Base-by-base conservation (phyloP, 1,140 invertebrate genomes). In the Drosophila gunungcola region DNA sequence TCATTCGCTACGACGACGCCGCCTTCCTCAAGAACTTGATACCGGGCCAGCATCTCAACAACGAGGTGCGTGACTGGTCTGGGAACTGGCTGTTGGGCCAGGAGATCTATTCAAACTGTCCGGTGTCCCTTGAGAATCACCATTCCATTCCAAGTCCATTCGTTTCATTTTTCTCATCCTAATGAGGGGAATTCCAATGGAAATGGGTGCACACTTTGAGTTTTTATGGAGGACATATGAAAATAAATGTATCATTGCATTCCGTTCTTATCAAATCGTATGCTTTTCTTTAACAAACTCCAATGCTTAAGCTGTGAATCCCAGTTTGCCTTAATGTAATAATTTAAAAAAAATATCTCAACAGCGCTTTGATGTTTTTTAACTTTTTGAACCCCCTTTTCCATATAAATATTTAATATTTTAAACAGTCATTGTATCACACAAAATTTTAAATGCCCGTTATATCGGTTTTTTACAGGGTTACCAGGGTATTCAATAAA, bases 31-130 rank as follows among this genome's bases (percentile, higher is more conserved):
- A 94, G 65, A 83, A 93, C 46, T 70, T 94, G 61, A 82, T 94
- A 36, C 94, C 93, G 3, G 94, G 94, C 1, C 93, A 94, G 21
- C 93, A 93, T 91, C 69, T 94, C 32, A 94, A 94, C 74, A 94
- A 91, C 61, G 94, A 94, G 84, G 94, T 92, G 60, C 11, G 77
- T 74, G 16, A 34, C 16, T 0, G 4, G 16, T 21, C 16, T 43
- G 41, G 39, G 9, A 12, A 6, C 5, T 62, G 51, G 60, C 25
- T 41, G 46, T 2, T 32, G 2, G 16, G 9, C 7, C 61, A n/a
- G 10, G 32, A 21, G 11, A 3, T 46, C 0, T 41, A 12, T 73
- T 42, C 27, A n/a, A 48, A 13, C 32, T 52, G 41, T 27, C 4
- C 29, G 25, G 5, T 34, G n/a, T 16, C 34, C 29, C 7, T 25